Evolutionary conservation across 2,113 vertebrate genomes (phyloP).

Genomic region (Emydocephalus ijimae): DNA sequence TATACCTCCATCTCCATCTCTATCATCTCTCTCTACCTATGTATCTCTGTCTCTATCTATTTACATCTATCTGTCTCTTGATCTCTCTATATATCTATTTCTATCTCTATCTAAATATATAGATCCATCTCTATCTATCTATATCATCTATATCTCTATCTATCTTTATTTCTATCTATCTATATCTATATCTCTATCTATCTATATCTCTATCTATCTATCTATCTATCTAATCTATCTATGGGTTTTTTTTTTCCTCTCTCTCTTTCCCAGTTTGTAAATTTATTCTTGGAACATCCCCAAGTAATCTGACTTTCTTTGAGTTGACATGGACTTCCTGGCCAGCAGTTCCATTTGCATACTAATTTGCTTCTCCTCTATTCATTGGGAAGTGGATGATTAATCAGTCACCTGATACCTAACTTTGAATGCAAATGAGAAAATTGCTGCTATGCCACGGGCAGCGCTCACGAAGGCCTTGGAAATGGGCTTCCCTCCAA

Average conservation of each 20-base stretch:
- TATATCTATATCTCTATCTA: no score
- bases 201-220: no score
- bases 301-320: slow-evolving; percentile 59
- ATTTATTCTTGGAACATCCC: slow-evolving; percentile 61
- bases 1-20: no score
- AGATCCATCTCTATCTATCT: no score
- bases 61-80: no score
- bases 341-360: slow-evolving; percentile 59
- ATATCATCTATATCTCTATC: no score
- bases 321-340: slow-evolving; percentile 45
- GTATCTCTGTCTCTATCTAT: no score
- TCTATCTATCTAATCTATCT: no score
- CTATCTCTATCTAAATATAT: no score
- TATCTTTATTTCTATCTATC: fast-evolving
- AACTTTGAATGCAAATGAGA: background rate
- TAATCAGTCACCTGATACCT: background rate
- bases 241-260: background rate
- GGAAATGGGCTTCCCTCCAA: background rate
- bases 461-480: background rate
- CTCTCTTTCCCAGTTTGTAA: slow-evolving; percentile 20
- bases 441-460: background rate
- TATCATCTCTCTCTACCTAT: no score
- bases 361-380: slow-evolving; percentile 49
- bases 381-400: slow-evolving; percentile 26
- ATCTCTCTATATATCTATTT: no score